Percentiles rank a stretch among this genome's conserved stretches.
phyloP scores from a whole-genome alignment of 2,888 invertebrate species.

The Falcaria lacertinaria region DNA sequence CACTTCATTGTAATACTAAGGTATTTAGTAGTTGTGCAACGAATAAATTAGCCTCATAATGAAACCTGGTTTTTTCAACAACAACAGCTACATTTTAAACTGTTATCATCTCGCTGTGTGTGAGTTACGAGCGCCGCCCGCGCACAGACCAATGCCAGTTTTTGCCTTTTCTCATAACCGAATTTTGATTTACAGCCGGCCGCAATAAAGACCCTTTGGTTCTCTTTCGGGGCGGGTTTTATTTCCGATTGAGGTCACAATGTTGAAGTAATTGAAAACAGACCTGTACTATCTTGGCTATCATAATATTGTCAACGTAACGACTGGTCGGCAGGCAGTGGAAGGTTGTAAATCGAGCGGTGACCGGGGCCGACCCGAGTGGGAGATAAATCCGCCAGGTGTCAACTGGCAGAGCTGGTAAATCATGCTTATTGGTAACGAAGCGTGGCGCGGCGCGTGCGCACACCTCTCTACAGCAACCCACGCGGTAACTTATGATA shows the following conservation, averaged over 20 bases:
- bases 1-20: conserved; percentile 65
- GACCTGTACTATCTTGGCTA: not conserved
- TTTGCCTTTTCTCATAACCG: conserved; percentile 60
- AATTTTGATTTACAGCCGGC: conserved; percentile 64
- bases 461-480: conserved; percentile 10
- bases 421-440: conserved; percentile 68
- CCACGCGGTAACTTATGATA: not conserved
- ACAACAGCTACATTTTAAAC: conserved; percentile 51
- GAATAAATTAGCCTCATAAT: conserved; percentile 54
- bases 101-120: conserved; percentile 45
- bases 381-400: conserved; percentile 29
- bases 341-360: conserved; percentile 24
- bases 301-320: too few species aligned
- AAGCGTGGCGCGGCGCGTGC: conserved; percentile 55
- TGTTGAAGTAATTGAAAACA: conserved; percentile 36
- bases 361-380: conserved; percentile 10
- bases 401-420: conserved; percentile 50
- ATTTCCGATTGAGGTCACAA: conserved; percentile 41
- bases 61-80: conserved; percentile 46
- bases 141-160: conserved; percentile 29
- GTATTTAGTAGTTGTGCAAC: conserved; percentile 57
- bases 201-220: conserved; percentile 56
- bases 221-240: conserved; percentile 28
- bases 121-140: conserved; percentile 44
- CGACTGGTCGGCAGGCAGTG: conserved; percentile 10